A percentile compares a stretch with the other conserved stretches of the same genome.
Conservation (phyloP, 2,113 vertebrate genomes). For the Cyprinodon tularosa region DNA sequence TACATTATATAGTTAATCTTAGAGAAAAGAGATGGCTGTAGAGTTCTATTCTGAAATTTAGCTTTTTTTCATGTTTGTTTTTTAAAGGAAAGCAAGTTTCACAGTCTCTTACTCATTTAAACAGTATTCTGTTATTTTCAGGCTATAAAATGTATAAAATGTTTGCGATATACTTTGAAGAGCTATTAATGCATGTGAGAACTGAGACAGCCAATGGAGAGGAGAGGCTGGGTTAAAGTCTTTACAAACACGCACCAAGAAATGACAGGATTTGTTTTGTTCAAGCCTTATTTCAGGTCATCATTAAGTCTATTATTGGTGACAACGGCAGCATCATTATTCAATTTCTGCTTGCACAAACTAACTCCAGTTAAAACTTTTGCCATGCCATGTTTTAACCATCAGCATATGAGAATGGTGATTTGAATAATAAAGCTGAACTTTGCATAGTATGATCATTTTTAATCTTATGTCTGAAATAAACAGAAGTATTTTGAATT, state of each 20-base stretch:
- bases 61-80: too few species aligned
- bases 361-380: not conserved
- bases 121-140: too few species aligned
- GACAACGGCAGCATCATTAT: too few species aligned
- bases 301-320: not conserved
- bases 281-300: not conserved
- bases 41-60: too few species aligned
- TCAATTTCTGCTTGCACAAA: not conserved
- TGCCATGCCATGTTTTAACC: not conserved
- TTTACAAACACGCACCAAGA: not conserved
- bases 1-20: too few species aligned
- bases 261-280: not conserved
- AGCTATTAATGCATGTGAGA: not conserved
- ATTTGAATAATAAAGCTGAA: not conserved
- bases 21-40: too few species aligned
- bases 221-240: not conserved
- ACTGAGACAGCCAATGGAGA: not conserved
- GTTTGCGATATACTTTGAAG: not conserved
- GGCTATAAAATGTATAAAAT: not conserved
- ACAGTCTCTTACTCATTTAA: too few species aligned
- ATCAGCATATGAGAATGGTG: not conserved
- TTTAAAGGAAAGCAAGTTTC: too few species aligned
- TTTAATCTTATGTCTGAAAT: not conserved
- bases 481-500: not conserved
- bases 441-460: not conserved